Conservation (phyloP, 2,888 invertebrate genomes). For the Caenorhabditis wallacei region DNA sequence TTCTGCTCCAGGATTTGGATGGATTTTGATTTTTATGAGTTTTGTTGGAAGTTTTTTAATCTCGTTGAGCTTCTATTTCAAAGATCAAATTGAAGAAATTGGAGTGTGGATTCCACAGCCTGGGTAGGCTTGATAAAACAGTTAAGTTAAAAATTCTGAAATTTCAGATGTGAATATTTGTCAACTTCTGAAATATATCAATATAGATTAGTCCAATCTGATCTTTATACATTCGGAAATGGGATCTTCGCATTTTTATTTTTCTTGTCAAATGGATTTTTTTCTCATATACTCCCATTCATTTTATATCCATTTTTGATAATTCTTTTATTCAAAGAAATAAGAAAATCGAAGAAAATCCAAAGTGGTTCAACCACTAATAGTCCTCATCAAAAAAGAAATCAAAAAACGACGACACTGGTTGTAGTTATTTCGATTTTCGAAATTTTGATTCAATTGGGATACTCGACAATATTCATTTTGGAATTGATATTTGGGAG, state of each 20-base stretch:
- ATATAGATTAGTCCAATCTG: slow-evolving; percentile 19
- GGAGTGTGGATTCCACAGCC: slow-evolving; percentile 29
- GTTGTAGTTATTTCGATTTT: slow-evolving; percentile 18
- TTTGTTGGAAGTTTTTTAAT: slow-evolving; percentile 38
- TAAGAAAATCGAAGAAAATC: slow-evolving; percentile 22
- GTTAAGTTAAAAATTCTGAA: too few relatives aligned
- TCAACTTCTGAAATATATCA: slow-evolving; percentile 10
- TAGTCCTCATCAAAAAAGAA: slow-evolving; percentile 37
- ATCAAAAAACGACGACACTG: slow-evolving; percentile 44
- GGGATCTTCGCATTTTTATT: slow-evolving; percentile 38
- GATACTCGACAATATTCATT: slow-evolving; percentile 29
- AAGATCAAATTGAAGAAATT: slow-evolving; percentile 33
- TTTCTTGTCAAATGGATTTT: slow-evolving; percentile 39
- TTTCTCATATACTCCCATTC: slow-evolving; percentile 37
- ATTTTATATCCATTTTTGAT: slow-evolving; percentile 10
- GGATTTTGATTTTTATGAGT: slow-evolving; percentile 42
- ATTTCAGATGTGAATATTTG: slow-evolving; percentile 34
- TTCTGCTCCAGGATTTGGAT: slow-evolving; percentile 51
- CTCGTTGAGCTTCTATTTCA: slow-evolving; percentile 33
- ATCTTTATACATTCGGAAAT: slow-evolving; percentile 39
- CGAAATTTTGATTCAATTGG: slow-evolving; percentile 10
- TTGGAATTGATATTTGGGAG: neutral
- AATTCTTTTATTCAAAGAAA: slow-evolving; percentile 9
- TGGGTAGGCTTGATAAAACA: slow-evolving; percentile 16
- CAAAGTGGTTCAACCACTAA: neutral